A percentile compares a stretch with the other conserved stretches of the same genome.
Evolutionary conservation across 2,113 vertebrate species (phyloP).

Genomic region (Sylvietta virens): DNA sequence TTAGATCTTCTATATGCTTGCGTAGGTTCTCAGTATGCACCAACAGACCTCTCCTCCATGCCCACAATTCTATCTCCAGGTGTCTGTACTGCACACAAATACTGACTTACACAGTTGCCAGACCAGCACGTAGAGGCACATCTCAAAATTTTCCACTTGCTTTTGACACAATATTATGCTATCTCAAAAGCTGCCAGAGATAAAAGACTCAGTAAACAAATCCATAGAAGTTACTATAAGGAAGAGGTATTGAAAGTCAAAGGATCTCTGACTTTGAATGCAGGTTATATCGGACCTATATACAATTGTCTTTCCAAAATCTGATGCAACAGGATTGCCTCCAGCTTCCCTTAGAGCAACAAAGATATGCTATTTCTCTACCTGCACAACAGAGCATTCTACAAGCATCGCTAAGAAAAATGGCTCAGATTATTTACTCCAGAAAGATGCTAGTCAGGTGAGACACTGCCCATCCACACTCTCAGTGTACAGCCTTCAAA

Average conservation of each 20-base stretch:
- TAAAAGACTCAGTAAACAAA: not conserved
- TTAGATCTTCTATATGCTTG: not conserved
- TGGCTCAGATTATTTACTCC: not conserved
- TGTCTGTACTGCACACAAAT: not conserved
- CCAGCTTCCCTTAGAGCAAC: not conserved
- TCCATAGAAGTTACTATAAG: not conserved
- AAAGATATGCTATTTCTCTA: not conserved
- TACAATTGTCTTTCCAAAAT: not conserved
- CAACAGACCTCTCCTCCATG: not conserved
- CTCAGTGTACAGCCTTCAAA: not conserved
- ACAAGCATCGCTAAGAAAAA: not conserved
- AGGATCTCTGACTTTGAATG: not conserved
- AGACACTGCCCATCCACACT: not conserved
- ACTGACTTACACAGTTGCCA: not conserved
- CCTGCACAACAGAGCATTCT: not conserved
- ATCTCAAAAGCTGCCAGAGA: not conserved
- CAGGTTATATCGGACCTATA: not conserved
- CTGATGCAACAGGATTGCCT: not conserved
- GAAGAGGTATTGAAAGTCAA: not conserved
- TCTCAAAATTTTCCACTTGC: not conserved
- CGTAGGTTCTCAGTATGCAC: not conserved
- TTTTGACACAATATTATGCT: not conserved
- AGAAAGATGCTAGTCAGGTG: not conserved
- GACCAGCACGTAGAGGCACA: not conserved
- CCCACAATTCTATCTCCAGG: not conserved